phyloP scores from a whole-genome alignment of 2,888 invertebrate species.

The Melolontha melolontha region DNA sequence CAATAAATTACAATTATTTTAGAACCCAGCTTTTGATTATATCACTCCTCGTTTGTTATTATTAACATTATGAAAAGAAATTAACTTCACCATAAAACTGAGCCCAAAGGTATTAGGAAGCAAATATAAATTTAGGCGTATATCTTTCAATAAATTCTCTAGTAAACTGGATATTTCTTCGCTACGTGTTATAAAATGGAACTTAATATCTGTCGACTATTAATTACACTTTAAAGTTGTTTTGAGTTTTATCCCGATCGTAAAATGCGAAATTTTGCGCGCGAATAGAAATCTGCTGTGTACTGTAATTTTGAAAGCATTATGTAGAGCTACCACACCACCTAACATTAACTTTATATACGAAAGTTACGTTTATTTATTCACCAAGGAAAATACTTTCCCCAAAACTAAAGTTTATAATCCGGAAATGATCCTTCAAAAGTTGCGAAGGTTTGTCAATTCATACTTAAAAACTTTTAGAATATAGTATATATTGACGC shows the following conservation, averaged over 20 bases:
- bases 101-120: too few species aligned
- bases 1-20: too few species aligned
- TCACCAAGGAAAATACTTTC: constrained; percentile 30
- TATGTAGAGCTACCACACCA: constrained; percentile 11
- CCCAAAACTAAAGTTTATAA: not conserved
- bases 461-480: constrained; percentile 4
- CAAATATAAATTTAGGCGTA: too few species aligned
- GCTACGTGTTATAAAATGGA: not conserved
- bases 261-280: constrained; percentile 3
- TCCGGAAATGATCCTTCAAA: constrained; percentile 24
- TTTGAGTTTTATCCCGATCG: constrained; percentile 11
- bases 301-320: constrained; percentile 13
- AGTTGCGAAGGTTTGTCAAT: constrained; percentile 28
- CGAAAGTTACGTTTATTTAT: constrained; percentile 31
- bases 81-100: too few species aligned
- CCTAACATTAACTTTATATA: constrained; percentile 35
- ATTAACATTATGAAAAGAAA: too few species aligned
- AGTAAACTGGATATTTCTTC: too few species aligned
- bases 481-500: not conserved
- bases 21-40: too few species aligned
- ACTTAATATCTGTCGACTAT: not conserved
- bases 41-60: too few species aligned
- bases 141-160: too few species aligned
- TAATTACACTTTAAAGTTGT: constrained; percentile 19
- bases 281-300: constrained; percentile 11